These are phyloP conservation scores for Pelusios castaneus DNA, from an alignment of 2,113 vertebrate species.

Conservation along the genomic window DNA sequence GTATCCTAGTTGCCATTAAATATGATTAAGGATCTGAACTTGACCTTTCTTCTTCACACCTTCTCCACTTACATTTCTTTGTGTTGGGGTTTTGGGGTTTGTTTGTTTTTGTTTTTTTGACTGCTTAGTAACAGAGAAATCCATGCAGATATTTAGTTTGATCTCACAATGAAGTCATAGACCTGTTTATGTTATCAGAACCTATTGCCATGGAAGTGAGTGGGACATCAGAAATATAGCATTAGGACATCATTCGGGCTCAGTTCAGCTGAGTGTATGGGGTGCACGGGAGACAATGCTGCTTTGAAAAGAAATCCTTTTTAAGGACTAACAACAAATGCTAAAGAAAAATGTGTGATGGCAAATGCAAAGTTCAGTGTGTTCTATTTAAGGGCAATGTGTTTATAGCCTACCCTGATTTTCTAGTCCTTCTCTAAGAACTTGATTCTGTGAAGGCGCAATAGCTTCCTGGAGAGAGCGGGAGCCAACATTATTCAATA, in stretches of 20 bases:
- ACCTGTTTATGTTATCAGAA: neutral
- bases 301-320: neutral
- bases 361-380: neutral
- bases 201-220: neutral
- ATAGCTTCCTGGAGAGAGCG: neutral
- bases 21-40: neutral
- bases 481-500: neutral
- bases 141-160: neutral
- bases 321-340: neutral
- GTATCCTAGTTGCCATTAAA: neutral
- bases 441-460: neutral
- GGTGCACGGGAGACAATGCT: neutral
- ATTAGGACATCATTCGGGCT: neutral
- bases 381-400: neutral
- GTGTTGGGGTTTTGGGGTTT: no score
- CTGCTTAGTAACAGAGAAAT: neutral
- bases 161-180: fast-evolving
- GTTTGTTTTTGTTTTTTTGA: neutral
- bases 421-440: neutral
- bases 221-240: neutral
- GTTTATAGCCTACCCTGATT: neutral
- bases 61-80: neutral
- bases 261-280: neutral
- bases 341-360: neutral
- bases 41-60: neutral